Evolutionary conservation across 1,140 invertebrate species (phyloP), one percentile per base, ranked within the genome.

Genomic region (Branchinecta lindahli): DNA sequence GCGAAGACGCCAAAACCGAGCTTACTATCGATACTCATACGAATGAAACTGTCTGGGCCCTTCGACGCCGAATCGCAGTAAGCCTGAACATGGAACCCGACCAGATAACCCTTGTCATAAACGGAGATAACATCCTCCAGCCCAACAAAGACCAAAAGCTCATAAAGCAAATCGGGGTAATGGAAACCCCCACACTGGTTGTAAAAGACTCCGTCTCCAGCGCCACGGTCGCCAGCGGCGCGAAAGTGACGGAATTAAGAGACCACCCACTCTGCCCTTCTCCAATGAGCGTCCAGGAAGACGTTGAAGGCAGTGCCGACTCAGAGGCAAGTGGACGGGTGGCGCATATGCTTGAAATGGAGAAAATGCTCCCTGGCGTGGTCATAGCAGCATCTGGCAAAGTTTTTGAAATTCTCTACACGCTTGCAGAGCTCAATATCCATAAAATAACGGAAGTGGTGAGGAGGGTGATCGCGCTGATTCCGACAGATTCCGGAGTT

Each of bases 371-470:
- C 46, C 83, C 83, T 68, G 82, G 82, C 18, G 81, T 83, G 45
- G 79, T 84, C 8, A 83, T 84, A 80, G 79, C 82, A 8, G 74
- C 75, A 65, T 81, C 78, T 68, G 80, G 77, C 66, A 78, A 82
- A 72, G 80, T 83, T 8, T 84, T 83, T 77, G 77, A 80, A 20
- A 79, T 82, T 76, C 74, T 84, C n/a, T 82, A 83, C 71, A 79
- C 81, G 69, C 75, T 84, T 9, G 78, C 80, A 45, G 79, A 79
- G 52, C 74, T 82, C 44, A 79, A 82, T 46, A 81, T 82, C 73
- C 71, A 78, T 68, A 80, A 77, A 81, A 61, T 66, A n/a, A 10
- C 79, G 12, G 77, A 76, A 45, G 72, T 79, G 65, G 80, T 82
- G 66, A 74, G 80, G 33, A 79, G 78, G 69, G 75, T 84, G 44